phyloP scores from a whole-genome alignment of 2,113 vertebrate species.

The Cynocephalus volans region DNA sequence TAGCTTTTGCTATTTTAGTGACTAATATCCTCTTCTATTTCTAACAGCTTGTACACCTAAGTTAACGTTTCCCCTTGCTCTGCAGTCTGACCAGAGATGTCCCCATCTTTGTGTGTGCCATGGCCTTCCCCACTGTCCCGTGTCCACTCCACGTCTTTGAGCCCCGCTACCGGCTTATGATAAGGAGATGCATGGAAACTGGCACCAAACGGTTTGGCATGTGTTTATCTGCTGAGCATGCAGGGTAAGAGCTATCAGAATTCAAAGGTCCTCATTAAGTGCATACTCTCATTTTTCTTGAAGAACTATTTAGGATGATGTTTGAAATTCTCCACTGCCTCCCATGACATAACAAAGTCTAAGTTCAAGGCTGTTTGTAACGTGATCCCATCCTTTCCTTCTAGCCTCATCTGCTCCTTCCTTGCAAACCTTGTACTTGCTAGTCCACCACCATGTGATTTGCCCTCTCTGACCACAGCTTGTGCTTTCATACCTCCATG shows the following conservation, averaged over 20 bases:
- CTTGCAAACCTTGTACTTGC: neutral
- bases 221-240: slow-evolving; percentile 95
- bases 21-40: rapidly evolving
- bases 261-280: neutral
- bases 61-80: slow-evolving; percentile 49
- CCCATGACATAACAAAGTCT: rapidly evolving
- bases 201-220: slow-evolving; percentile 97
- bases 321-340: neutral
- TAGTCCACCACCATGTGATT: neutral
- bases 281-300: slow-evolving; percentile 52
- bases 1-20: neutral
- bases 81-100: slow-evolving; percentile 96
- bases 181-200: slow-evolving; percentile 96
- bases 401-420: neutral
- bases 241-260: slow-evolving; percentile 89
- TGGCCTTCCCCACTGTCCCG: slow-evolving; percentile 97
- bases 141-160: slow-evolving; percentile 97
- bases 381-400: too few relatives aligned
- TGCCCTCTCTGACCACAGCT: neutral
- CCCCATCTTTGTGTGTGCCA: slow-evolving; percentile 97
- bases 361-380: neutral
- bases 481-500: neutral
- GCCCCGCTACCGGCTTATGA: slow-evolving; percentile 96
- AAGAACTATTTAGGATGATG: neutral
- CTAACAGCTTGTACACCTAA: neutral